Conservation (phyloP, 2,113 vertebrate species). For the Halichoeres trimaculatus region DNA sequence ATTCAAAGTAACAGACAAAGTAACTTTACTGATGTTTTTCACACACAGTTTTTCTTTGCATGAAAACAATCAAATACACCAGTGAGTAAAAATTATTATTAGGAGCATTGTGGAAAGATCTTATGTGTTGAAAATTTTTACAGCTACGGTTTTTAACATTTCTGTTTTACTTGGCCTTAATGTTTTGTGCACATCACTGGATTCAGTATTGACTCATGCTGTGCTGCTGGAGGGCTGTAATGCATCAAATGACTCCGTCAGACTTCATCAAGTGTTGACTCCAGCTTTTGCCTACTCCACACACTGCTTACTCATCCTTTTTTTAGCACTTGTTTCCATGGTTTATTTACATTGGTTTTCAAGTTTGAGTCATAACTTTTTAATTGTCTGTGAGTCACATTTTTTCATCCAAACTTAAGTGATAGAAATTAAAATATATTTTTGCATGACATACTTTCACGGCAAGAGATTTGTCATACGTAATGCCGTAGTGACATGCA, state of each 20-base stretch:
- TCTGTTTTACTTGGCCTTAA: neutral
- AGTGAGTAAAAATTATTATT: too few species aligned
- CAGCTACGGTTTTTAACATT: neutral
- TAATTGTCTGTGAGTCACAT: neutral
- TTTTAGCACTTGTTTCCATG: neutral
- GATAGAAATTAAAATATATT: neutral
- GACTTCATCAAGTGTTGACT: constrained; percentile 30
- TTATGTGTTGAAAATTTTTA: too few species aligned
- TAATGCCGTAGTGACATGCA: neutral
- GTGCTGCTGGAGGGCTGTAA: constrained; percentile 8
- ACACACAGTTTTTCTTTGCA: neutral
- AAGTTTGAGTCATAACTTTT: constrained; percentile 23
- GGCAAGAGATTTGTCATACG: neutral
- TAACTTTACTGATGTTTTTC: neutral
- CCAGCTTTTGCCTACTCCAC: neutral
- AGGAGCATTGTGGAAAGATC: too few species aligned
- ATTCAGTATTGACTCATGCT: constrained; percentile 10
- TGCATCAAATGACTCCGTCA: constrained; percentile 29
- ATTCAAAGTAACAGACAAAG: neutral
- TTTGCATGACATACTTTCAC: neutral
- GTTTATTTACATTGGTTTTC: constrained; percentile 19
- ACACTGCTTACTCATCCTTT: constrained; percentile 22
- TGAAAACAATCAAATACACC: neutral
- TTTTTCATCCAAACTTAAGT: neutral
- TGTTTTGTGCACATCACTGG: neutral